Evolutionary conservation across 2,888 invertebrate species (phyloP).

Genomic region (Choristoneura rosaceana): DNA sequence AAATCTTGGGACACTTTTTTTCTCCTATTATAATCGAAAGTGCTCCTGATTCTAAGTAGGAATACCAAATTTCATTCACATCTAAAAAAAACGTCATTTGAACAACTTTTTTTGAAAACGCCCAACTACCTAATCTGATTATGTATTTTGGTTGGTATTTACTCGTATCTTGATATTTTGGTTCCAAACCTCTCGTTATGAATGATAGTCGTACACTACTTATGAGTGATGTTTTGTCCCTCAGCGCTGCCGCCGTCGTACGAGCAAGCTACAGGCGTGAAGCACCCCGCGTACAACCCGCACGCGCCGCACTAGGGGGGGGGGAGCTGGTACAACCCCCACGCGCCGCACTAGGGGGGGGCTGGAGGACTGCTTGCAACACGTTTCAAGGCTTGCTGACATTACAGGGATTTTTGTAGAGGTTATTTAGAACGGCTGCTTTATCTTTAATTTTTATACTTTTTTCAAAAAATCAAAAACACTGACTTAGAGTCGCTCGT

Average conservation of each 20-base stretch:
- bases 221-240: constrained; percentile 10
- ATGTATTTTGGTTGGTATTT: too few relatives aligned
- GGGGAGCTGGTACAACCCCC: background rate
- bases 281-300: constrained; percentile 59
- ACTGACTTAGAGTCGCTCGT: background rate
- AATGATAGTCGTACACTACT: too few relatives aligned
- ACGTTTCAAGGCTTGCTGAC: constrained; percentile 22
- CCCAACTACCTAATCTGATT: too few relatives aligned
- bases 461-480: background rate
- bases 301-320: background rate
- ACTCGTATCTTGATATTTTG: too few relatives aligned
- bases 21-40: too few relatives aligned
- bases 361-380: background rate
- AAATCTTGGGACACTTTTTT: too few relatives aligned
- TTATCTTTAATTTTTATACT: background rate
- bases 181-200: too few relatives aligned
- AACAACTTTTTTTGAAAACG: too few relatives aligned
- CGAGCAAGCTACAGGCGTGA: constrained; percentile 64
- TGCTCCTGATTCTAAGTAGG: too few relatives aligned
- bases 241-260: constrained; percentile 71
- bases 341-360: background rate
- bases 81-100: too few relatives aligned
- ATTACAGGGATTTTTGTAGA: constrained; percentile 38
- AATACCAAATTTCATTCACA: too few relatives aligned
- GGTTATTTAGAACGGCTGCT: constrained; percentile 3